Percentiles rank a stretch among this genome's conserved stretches.
phyloP scores from a whole-genome alignment of 1,140 invertebrate species.

The Pseudomyrmex sp. region DNA sequence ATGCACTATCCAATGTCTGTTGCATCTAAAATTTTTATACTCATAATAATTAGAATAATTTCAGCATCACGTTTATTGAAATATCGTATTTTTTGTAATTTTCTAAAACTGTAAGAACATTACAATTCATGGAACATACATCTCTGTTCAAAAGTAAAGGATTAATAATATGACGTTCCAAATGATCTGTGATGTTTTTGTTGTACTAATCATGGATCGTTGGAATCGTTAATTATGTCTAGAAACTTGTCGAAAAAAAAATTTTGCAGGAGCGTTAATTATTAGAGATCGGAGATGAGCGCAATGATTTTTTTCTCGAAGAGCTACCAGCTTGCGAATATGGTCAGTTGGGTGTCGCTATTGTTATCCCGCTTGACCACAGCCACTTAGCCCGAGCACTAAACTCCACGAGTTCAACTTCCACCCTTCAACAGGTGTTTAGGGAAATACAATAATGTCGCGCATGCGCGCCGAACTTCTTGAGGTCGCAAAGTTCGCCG shows the following conservation, averaged over 20 bases:
- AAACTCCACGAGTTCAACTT: conserved; percentile 82
- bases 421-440: conserved; percentile 85
- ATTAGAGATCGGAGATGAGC: not conserved
- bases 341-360: conserved; percentile 74
- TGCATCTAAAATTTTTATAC: conserved; percentile 49
- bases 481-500: conserved; percentile 79
- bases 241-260: not conserved
- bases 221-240: not conserved
- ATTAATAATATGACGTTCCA: not conserved
- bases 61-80: not conserved
- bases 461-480: conserved; percentile 83
- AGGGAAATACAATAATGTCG: conserved; percentile 85
- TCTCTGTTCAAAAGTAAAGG: not conserved
- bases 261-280: not conserved
- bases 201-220: not conserved
- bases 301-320: not conserved
- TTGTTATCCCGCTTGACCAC: conserved; percentile 82
- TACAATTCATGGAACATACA: not conserved
- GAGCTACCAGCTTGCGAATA: conserved; percentile 43
- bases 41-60: conserved; percentile 25
- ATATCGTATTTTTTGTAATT: too few species aligned
- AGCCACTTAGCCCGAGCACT: conserved; percentile 82
- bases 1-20: conserved; percentile 14
- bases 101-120: not conserved
- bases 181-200: not conserved